Conservation (phyloP, 2,888 invertebrate genomes). For the Erebia ligea region DNA sequence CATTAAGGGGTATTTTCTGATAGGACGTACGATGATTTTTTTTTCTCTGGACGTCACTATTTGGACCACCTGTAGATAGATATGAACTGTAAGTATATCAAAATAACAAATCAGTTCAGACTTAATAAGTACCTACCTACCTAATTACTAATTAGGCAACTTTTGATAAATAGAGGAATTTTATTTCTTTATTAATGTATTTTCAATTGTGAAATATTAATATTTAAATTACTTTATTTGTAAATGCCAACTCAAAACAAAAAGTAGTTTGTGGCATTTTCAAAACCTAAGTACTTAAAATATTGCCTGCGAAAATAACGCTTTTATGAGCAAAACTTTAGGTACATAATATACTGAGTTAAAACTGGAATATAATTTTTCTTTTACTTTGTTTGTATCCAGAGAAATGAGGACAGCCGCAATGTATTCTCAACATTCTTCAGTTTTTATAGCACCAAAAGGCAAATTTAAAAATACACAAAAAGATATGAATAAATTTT, state of each 20-base stretch:
- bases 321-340: conserved; percentile 1
- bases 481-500: neutral
- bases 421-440: conserved; percentile 4
- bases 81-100: too few species aligned
- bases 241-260: neutral
- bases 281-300: neutral
- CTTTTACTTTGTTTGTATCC: conserved; percentile 4
- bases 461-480: conserved; percentile 3
- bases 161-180: too few species aligned
- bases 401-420: conserved; percentile 8
- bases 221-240: neutral
- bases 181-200: neutral
- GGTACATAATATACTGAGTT: neutral
- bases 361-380: conserved; percentile 8
- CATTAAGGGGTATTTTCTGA: too few species aligned
- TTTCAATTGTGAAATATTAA: too few species aligned
- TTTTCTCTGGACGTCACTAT: too few species aligned
- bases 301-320: neutral
- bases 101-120: too few species aligned
- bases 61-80: too few species aligned
- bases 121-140: too few species aligned
- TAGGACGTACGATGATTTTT: too few species aligned
- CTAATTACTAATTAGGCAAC: too few species aligned
- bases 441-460: neutral
- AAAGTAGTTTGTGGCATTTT: neutral